Conservation (phyloP, 2,797 vertebrate species). For the Fundulus diaphanus region DNA sequence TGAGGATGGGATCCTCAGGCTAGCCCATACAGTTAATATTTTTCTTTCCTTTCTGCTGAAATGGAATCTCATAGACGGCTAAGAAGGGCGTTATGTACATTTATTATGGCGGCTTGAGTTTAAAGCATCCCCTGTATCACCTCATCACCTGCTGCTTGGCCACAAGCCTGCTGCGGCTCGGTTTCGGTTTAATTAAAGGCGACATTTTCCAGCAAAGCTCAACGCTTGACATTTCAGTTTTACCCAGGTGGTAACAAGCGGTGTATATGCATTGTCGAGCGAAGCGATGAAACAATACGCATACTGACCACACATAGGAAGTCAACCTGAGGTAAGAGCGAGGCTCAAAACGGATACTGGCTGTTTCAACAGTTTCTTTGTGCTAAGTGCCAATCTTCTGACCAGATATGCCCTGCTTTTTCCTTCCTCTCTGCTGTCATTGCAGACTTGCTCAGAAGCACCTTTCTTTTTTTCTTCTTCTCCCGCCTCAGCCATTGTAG, state of each 20-base stretch:
- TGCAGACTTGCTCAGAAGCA: slow-evolving; percentile 21
- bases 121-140: slow-evolving; percentile 20
- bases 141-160: slow-evolving; percentile 15
- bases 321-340: slow-evolving; percentile 72
- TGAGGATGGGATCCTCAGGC: slow-evolving; percentile 44
- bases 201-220: slow-evolving; percentile 18
- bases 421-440: slow-evolving; percentile 9
- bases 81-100: slow-evolving; percentile 19
- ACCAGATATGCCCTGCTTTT: slow-evolving; percentile 35
- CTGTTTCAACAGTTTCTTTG: slow-evolving; percentile 67
- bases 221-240: slow-evolving; percentile 44
- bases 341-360: slow-evolving; percentile 65
- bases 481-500: background rate
- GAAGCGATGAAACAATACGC: slow-evolving; percentile 62
- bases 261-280: slow-evolving; percentile 50
- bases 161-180: slow-evolving; percentile 17
- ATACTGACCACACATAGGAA: slow-evolving; percentile 74
- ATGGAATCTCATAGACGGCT: slow-evolving; percentile 12
- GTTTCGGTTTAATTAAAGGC: slow-evolving; percentile 40
- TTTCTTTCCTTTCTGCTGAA: slow-evolving; percentile 20
- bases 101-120: slow-evolving; percentile 23
- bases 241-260: slow-evolving; percentile 55
- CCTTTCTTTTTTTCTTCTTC: background rate
- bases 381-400: slow-evolving; percentile 56
- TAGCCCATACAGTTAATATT: slow-evolving; percentile 44